Conservation (phyloP, 2,888 invertebrate species). For the Dasypolia templi region DNA sequence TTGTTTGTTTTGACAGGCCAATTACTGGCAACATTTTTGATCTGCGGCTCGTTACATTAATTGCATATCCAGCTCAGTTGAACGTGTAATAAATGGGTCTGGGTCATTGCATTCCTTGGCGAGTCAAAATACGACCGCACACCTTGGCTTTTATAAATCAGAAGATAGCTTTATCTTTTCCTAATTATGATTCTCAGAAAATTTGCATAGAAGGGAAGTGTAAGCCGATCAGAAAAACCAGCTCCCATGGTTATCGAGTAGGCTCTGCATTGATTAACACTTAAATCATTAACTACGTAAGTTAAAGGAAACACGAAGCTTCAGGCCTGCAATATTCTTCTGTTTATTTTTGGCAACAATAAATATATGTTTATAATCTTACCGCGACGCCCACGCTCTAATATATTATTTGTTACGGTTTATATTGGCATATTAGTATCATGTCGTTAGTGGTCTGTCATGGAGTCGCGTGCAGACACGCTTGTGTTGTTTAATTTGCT, state of each 20-base stretch:
- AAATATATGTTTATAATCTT: constrained; percentile 28
- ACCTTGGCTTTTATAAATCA: not conserved
- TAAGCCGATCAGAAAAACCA: not conserved
- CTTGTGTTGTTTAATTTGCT: constrained; percentile 20
- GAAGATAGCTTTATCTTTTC: not conserved
- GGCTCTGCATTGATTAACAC: not conserved
- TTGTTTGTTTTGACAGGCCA: constrained; percentile 51
- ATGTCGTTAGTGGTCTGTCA: constrained; percentile 24
- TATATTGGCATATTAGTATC: constrained; percentile 29
- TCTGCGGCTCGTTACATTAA: constrained; percentile 34
- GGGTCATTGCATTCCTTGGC: constrained; percentile 22
- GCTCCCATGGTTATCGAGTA: not conserved
- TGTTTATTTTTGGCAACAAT: constrained; percentile 17
- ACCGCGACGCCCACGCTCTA: constrained; percentile 17
- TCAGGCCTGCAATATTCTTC: not conserved
- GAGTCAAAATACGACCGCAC: not conserved
- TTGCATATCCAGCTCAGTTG: constrained; percentile 22
- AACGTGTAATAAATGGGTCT: constrained; percentile 23
- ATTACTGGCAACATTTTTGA: constrained; percentile 51
- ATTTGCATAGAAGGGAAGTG: not conserved
- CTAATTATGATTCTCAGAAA: not conserved
- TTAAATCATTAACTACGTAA: not conserved
- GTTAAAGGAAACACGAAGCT: not conserved
- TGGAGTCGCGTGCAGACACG: constrained; percentile 26
- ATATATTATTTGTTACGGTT: constrained; percentile 35